These are phyloP conservation scores for Patella pellucida DNA, from an alignment of 2,888 invertebrate genomes.

Conservation along the genomic window DNA sequence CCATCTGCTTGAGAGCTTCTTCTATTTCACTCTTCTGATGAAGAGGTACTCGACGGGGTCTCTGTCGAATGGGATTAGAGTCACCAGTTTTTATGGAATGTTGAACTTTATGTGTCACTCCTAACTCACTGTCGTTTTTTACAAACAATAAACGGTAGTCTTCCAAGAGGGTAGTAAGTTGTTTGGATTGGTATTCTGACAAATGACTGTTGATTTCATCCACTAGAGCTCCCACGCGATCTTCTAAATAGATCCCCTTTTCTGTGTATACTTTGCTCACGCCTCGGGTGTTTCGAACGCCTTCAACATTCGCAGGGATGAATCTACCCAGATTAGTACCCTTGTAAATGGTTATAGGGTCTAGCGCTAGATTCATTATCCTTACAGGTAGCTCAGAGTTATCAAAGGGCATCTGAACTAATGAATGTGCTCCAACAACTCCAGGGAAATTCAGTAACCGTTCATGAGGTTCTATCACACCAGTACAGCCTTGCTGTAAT, in stretches of 20 bases:
- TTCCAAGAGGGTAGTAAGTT: conserved; percentile 14
- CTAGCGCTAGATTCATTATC: conserved; percentile 16
- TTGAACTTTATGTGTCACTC: conserved; percentile 16
- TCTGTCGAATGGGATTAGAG: conserved; percentile 24
- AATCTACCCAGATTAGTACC: conserved; percentile 12
- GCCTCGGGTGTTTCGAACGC: too few relatives aligned
- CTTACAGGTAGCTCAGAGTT: conserved; percentile 13
- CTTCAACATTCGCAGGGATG: not conserved
- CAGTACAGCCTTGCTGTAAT: conserved; percentile 8
- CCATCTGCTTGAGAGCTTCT: conserved; percentile 24
- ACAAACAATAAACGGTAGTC: conserved; percentile 22
- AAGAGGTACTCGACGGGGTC: conserved; percentile 22
- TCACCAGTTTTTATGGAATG: conserved; percentile 21
- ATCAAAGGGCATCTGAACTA: conserved; percentile 7
- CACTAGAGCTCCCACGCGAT: not conserved
- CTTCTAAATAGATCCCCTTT: too few relatives aligned
- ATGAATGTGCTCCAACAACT: conserved; percentile 19
- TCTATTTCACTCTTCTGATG: conserved; percentile 18
- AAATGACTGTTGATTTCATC: conserved; percentile 14
- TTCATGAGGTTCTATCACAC: conserved; percentile 15
- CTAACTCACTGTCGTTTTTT: conserved; percentile 17
- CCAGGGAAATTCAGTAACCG: conserved; percentile 15
- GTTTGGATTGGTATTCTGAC: not conserved
- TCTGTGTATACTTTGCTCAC: too few relatives aligned
- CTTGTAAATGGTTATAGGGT: conserved; percentile 12